Evolutionary conservation across 2,113 vertebrate genomes (phyloP), one percentile per base, ranked within the genome.

Genomic region (Condylura cristata): DNA sequence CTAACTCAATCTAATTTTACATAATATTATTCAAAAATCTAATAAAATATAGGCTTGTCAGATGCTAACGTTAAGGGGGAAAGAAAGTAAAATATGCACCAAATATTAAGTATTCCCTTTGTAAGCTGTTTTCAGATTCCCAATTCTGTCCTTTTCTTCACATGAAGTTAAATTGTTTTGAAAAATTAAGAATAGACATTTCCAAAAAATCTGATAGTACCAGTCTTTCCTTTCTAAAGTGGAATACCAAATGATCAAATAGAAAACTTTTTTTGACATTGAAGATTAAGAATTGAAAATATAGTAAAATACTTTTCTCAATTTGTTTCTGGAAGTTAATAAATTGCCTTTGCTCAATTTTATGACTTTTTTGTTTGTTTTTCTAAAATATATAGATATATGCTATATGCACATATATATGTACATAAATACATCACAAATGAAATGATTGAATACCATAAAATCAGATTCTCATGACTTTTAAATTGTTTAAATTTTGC

Each of bases 11-110:
- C 34, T 88, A 68, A 95, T 84, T 87, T 86, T 91, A 48, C 1
- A 48, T 9, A 86, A 30, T 65, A 51, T 83, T n/a, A 80, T 71
- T 87, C 6, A 76, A 93, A 93, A 94, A 94, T 6, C 16, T 61
- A 89, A 37, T 81, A 83, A 86, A 93, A 90, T 82, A 1, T 66
- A 93, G 14, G 6, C 5, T 74, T 63, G 10, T 74, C 16, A 60
- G 12, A 34, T 68, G 61, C 4, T 79, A 56, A 79, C 61, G 5
- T 89, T 90, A 60, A 68, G 11, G 32, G 72, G 41, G 46, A 83
- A 87, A 58, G n/a, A 90, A 89, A 63, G 13, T 79, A 78, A 92
- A 20, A 30, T 60, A 24, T 79, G 20, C 13, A 34, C 12, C 24
- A 91, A 46, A 65, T 93, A 63, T 70, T 34, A 79, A 41, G 17